These are phyloP conservation scores for Drosophila borealis DNA, from an alignment of 2,888 invertebrate genomes.

Conservation along the genomic window DNA sequence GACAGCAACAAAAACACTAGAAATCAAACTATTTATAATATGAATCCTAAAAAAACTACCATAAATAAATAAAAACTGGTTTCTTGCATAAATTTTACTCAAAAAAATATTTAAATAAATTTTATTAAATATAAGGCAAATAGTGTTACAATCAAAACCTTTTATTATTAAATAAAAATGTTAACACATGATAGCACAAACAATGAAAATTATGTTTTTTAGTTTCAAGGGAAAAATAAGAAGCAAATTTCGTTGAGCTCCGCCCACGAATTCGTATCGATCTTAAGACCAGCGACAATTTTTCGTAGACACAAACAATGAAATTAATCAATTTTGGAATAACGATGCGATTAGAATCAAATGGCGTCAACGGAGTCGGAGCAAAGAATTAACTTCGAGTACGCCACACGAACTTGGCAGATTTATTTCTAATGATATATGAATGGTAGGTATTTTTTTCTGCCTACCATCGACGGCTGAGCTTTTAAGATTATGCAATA, in stretches of 20 bases:
- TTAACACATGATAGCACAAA: too few species aligned
- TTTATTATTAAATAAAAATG: too few species aligned
- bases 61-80: too few species aligned
- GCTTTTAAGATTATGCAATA: slow-evolving; percentile 72
- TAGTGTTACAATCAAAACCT: too few species aligned
- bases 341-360: slow-evolving; percentile 60
- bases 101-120: not conserved
- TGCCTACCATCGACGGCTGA: slow-evolving; percentile 20
- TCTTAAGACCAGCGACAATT: not conserved
- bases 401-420: slow-evolving; percentile 40
- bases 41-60: too few species aligned
- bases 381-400: slow-evolving; percentile 32
- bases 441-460: slow-evolving; percentile 1
- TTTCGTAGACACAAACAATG: slow-evolving; percentile 45
- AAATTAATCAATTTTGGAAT: slow-evolving; percentile 65
- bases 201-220: too few species aligned
- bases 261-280: slow-evolving; percentile 1
- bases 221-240: not conserved
- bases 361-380: slow-evolving; percentile 53
- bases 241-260: slow-evolving; percentile 1
- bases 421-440: slow-evolving; percentile 57
- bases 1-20: too few species aligned
- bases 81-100: not conserved
- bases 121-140: not conserved
- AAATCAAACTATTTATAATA: too few species aligned